A percentile compares a stretch with the other conserved stretches of the same genome.
phyloP scores from a whole-genome alignment of 2,797 vertebrate genomes.

The Pseudochromis fuscus region DNA sequence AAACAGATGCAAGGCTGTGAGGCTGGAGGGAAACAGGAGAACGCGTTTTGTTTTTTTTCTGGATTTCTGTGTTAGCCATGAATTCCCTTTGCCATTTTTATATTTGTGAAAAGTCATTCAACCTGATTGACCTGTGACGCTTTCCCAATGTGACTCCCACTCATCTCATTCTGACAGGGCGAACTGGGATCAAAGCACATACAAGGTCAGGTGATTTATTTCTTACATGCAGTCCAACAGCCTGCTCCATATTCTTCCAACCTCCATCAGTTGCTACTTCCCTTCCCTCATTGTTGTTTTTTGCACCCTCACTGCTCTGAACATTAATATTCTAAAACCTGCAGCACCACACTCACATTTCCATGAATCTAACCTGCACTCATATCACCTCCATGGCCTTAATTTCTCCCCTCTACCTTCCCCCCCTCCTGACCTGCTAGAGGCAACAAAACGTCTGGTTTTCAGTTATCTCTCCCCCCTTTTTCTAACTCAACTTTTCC shows the following conservation, averaged over 20 bases:
- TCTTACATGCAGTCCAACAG: neutral
- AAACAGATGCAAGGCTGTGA: neutral
- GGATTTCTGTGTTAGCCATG: neutral
- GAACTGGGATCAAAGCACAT: conserved; percentile 10
- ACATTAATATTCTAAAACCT: conserved; percentile 29
- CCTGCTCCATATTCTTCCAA: neutral
- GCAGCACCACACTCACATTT: conserved; percentile 8
- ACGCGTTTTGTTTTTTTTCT: too few species aligned
- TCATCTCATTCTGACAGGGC: conserved; percentile 23
- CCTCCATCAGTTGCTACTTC: conserved; percentile 6
- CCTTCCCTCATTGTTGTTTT: neutral
- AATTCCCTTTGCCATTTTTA: neutral
- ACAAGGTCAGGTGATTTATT: conserved; percentile 37
- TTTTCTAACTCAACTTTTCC: neutral
- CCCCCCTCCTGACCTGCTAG: conserved; percentile 26
- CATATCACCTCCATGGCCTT: conserved; percentile 13
- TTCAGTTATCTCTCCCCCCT: conserved; percentile 27
- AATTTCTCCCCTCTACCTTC: conserved; percentile 36
- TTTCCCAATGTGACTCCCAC: conserved; percentile 1
- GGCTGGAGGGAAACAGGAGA: too few species aligned
- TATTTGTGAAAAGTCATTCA: neutral
- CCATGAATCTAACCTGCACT: conserved; percentile 23
- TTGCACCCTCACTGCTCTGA: neutral
- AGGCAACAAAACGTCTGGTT: conserved; percentile 33
- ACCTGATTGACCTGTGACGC: neutral